Base-by-base conservation (phyloP, 2,797 vertebrate species). In the Pangasius macronema region DNA sequence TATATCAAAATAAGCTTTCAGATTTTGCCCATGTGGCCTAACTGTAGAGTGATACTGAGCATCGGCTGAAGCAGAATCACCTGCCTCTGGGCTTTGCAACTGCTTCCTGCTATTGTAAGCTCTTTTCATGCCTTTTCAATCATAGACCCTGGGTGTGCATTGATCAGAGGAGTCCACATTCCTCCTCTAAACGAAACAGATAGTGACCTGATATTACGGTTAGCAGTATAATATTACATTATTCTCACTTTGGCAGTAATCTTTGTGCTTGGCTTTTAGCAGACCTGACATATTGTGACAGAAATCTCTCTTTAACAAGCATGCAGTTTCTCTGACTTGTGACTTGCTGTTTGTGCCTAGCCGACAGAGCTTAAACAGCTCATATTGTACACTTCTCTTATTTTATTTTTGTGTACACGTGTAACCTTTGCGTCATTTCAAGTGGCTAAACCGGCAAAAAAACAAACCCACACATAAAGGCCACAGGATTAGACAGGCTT, bases 1-100 rank as follows among this genome's bases (percentile, higher is more conserved):
- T 42, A 14, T 67, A 16, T 30, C 65, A 67, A 67, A 67, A 67
- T 33, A 18, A 13, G 39, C 70, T 73, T 46, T 67, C 4, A 5
- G 63, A 30, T 16, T 13, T 30, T 65, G 27, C 63, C n/a, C 27
- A 65, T 5, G 63, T 5, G 63, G 27, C n/a, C 3, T n/a, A 61
- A 1, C 10, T 63, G 9, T 33, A 36, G 65, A 33, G 30, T 33
- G n/a, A 14, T 72, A 68, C 61, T 33, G 18, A 82, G 65, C 18
- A 46, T 86, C 65, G 72, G 85, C 51, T 86, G 85, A 65, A 70
- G 65, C 51, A 1, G 79, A 63, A 75, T 82, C 24, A 39, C 82
- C 46, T 55, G 51, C 33, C 85, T 27, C n/a, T 82, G 86, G 33
- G 33, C n/a, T n/a, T 72, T 11, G 65, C 14, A 70, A 8, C 27